Conservation (phyloP, 2,113 vertebrate species). For the Cyprinodon tularosa region DNA sequence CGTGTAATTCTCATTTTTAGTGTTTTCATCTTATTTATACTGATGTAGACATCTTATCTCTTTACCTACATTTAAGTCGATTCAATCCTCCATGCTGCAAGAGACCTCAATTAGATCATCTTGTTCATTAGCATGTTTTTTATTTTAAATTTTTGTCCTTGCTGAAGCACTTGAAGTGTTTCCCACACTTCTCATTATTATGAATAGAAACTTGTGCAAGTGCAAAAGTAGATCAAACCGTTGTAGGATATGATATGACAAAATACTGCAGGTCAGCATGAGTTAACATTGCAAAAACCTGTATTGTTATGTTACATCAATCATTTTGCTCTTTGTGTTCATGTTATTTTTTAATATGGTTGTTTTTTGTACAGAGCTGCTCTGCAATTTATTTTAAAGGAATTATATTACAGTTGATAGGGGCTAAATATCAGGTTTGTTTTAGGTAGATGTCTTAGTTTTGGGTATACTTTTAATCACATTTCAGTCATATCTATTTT, state of each 20-base stretch:
- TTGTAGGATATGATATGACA: conserved; percentile 50
- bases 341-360: conserved; percentile 23
- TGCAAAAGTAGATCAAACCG: conserved; percentile 55
- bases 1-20: conserved; percentile 22
- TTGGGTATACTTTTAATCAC: too few species aligned
- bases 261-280: conserved; percentile 56
- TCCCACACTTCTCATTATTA: conserved; percentile 46
- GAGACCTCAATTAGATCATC: conserved; percentile 63
- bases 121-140: conserved; percentile 76
- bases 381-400: background rate
- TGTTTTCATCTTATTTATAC: conserved; percentile 35
- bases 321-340: conserved; percentile 31
- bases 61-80: conserved; percentile 51
- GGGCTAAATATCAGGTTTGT: background rate
- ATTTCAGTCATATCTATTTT: too few species aligned
- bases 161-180: conserved; percentile 62
- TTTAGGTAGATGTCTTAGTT: too few species aligned
- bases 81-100: conserved; percentile 57
- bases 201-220: conserved; percentile 60
- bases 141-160: conserved; percentile 40
- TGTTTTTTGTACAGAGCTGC: conserved; percentile 36
- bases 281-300: conserved; percentile 56
- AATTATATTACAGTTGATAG: background rate
- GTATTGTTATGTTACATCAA: conserved; percentile 53
- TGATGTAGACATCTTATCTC: conserved; percentile 33